A percentile compares a stretch with the other conserved stretches of the same genome.
These are phyloP conservation scores for Steatocranus sp. DNA, from an alignment of 2,797 vertebrate species.

Conservation along the genomic window DNA sequence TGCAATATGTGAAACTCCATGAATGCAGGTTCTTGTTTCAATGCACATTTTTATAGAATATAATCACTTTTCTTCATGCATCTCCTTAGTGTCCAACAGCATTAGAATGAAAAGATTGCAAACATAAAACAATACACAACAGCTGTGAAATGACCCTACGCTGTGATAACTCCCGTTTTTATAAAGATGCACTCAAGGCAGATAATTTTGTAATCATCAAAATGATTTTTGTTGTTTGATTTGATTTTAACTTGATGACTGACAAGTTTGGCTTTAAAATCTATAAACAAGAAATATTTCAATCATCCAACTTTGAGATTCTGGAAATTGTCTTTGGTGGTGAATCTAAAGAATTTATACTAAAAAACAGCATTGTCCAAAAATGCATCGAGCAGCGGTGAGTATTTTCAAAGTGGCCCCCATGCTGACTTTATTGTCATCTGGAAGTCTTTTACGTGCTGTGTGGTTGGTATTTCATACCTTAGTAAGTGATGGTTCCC, in stretches of 20 bases:
- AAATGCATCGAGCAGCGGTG: not conserved
- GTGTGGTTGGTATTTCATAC: conserved; percentile 40
- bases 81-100: not conserved
- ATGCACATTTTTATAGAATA: not conserved
- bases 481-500: conserved; percentile 81
- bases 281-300: not conserved
- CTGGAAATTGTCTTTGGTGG: not conserved
- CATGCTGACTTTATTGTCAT: not conserved
- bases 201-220: not conserved
- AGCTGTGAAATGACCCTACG: not conserved
- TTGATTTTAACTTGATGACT: not conserved
- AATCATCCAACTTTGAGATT: not conserved
- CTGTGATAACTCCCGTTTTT: not conserved
- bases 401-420: not conserved
- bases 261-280: not conserved
- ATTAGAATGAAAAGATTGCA: not conserved
- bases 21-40: not conserved
- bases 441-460: not conserved
- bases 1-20: not conserved
- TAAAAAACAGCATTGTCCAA: not conserved
- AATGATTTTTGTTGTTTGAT: not conserved
- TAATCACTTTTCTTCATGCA: not conserved
- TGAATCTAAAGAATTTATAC: not conserved
- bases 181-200: not conserved
- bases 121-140: not conserved